Evolutionary conservation across 1,140 invertebrate genomes (phyloP).

Genomic region (Pseudachorutes palmiensis): DNA sequence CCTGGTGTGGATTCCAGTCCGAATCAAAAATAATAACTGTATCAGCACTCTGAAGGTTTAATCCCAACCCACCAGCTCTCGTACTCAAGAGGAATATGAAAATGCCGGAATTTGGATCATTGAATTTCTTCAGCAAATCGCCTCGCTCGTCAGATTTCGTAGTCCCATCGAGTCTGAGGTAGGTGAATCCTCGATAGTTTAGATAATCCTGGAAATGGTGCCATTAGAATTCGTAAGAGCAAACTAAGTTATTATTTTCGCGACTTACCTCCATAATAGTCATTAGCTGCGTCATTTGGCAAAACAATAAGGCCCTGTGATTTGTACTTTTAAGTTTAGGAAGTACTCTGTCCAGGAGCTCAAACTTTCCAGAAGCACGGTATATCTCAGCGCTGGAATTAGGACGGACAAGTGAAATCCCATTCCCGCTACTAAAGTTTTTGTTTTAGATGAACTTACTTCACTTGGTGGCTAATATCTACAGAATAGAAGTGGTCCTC

Average conservation of each 20-base stretch:
- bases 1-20: constrained; percentile 69
- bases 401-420: constrained; percentile 10
- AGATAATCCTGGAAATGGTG: constrained; percentile 59
- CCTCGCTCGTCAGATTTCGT: constrained; percentile 64
- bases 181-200: constrained; percentile 48
- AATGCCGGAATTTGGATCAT: constrained; percentile 52
- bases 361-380: constrained; percentile 60
- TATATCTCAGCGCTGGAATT: constrained; percentile 47
- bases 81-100: constrained; percentile 63
- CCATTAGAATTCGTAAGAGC: constrained; percentile 60
- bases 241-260: constrained; percentile 51
- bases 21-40: constrained; percentile 68
- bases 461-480: constrained; percentile 19
- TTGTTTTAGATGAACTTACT: constrained; percentile 17
- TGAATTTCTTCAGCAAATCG: constrained; percentile 54
- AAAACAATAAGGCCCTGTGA: constrained; percentile 62
- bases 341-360: constrained; percentile 58
- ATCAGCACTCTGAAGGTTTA: constrained; percentile 62
- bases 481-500: constrained; percentile 51
- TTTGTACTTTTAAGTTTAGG: constrained; percentile 54
- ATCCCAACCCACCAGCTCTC: constrained; percentile 59
- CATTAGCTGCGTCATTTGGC: constrained; percentile 66
- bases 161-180: constrained; percentile 54
- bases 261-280: constrained; percentile 62
- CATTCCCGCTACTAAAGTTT: background rate